Conservation (phyloP, 2,888 invertebrate genomes). For the Caenorhabditis uteleia region DNA sequence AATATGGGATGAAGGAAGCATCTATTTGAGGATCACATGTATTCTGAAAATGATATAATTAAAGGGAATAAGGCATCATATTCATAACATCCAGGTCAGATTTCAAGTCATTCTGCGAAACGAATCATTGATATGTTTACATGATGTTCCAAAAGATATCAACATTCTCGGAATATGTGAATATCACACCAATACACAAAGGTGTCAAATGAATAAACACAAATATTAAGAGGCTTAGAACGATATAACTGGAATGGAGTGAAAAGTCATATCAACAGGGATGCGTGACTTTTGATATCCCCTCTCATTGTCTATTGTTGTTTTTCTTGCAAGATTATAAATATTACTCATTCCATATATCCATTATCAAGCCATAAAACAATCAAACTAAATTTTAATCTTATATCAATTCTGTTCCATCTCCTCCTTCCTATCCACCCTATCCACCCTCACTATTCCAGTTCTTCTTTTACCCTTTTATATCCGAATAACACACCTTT, state of each 20-base stretch:
- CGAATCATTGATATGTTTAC: no score
- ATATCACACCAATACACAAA: not conserved
- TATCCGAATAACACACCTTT: no score
- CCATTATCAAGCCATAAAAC: not conserved
- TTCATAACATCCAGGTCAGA: not conserved
- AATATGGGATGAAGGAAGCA: conserved; percentile 54
- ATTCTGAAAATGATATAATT: conserved; percentile 65
- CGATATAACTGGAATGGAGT: no score
- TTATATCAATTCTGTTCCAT: not conserved
- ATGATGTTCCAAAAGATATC: not conserved
- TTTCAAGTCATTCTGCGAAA: no score
- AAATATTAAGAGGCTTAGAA: no score
- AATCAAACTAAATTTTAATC: not conserved
- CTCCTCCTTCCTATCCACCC: not conserved
- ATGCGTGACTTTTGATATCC: no score
- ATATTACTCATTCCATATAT: not conserved
- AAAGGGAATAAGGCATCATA: not conserved
- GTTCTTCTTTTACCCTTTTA: no score
- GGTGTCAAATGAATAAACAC: not conserved
- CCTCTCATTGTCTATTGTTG: no score
- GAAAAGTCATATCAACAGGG: no score
- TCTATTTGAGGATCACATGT: conserved; percentile 66
- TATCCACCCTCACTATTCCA: not conserved
- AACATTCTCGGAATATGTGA: not conserved
- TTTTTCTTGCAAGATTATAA: no score